A percentile compares a stretch with the other conserved stretches of the same genome.
Conservation (phyloP, 64 coral and sea anemone genomes). For the Hydrozoanthus tunicans region DNA sequence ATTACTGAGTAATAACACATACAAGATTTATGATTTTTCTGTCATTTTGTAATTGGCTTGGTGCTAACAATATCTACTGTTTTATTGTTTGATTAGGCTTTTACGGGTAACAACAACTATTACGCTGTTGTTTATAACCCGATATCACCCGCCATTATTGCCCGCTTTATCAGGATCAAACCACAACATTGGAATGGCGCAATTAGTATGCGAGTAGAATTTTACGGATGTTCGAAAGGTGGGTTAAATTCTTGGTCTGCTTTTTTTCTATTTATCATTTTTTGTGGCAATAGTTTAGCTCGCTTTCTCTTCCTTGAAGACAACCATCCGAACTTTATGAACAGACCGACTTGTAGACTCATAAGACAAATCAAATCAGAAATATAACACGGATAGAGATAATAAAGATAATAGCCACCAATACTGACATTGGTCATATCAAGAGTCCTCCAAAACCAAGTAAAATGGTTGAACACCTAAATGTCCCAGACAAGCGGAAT, state of each 20-base stretch:
- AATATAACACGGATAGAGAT: too few relatives aligned
- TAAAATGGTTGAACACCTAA: too few relatives aligned
- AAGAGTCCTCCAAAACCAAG: too few relatives aligned
- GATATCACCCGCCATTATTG: conserved; percentile 5
- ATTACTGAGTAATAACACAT: too few relatives aligned
- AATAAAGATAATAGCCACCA: too few relatives aligned
- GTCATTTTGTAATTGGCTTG: neutral
- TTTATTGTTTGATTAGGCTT: neutral
- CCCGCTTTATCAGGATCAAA: conserved; percentile 23
- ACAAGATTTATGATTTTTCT: too few relatives aligned
- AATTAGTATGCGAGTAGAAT: conserved; percentile 39
- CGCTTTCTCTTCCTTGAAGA: too few relatives aligned
- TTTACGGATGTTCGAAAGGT: conserved; percentile 43
- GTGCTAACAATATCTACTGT: neutral
- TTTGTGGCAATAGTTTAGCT: neutral
- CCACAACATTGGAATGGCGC: conserved; percentile 17
- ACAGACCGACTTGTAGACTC: too few relatives aligned
- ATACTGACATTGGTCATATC: too few relatives aligned
- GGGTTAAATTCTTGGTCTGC: neutral
- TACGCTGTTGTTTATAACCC: neutral
- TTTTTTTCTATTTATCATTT: neutral
- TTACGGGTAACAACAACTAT: conserved; percentile 2
- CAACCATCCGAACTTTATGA: too few relatives aligned
- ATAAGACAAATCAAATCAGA: too few relatives aligned
- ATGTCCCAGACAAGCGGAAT: too few relatives aligned